These are phyloP conservation scores for Ctenopoma kingsleyae DNA, from an alignment of 2,797 vertebrate species.

Conservation along the genomic window DNA sequence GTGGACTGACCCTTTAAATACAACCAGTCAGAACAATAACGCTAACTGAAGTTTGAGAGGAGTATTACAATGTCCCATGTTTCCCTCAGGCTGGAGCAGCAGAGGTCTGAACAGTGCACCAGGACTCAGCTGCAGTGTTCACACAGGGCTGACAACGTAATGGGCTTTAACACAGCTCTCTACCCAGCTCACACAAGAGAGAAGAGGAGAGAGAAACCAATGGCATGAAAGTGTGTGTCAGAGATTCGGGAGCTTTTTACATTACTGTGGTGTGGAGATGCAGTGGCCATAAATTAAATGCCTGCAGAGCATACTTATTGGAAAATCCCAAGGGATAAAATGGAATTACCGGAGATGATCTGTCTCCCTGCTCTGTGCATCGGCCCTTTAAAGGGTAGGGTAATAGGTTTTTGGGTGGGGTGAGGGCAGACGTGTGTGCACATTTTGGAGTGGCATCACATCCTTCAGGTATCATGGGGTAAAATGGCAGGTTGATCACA, in stretches of 20 bases:
- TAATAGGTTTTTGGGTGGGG: slow-evolving; percentile 76
- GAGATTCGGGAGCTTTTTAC: slow-evolving; percentile 62
- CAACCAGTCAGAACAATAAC: background rate
- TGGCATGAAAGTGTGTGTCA: slow-evolving; percentile 58
- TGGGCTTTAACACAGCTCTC: slow-evolving; percentile 62
- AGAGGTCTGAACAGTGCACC: slow-evolving; percentile 18
- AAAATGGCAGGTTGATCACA: slow-evolving; percentile 29
- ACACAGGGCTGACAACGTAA: slow-evolving; percentile 40
- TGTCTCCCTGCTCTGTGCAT: slow-evolving; percentile 66
- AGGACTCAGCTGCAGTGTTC: slow-evolving; percentile 47
- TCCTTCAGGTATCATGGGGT: slow-evolving; percentile 62
- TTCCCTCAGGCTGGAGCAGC: slow-evolving; percentile 19
- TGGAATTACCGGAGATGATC: slow-evolving; percentile 83
- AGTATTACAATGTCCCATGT: slow-evolving; percentile 4
- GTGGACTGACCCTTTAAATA: slow-evolving; percentile 17
- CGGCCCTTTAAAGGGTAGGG: slow-evolving; percentile 75
- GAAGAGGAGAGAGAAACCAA: slow-evolving; percentile 43
- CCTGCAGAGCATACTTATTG: slow-evolving; percentile 78
- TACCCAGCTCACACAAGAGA: slow-evolving; percentile 32
- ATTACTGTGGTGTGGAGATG: slow-evolving; percentile 67
- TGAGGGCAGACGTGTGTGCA: slow-evolving; percentile 50
- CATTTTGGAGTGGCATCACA: slow-evolving; percentile 67
- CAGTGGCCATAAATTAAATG: slow-evolving; percentile 81
- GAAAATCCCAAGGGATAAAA: slow-evolving; percentile 82
- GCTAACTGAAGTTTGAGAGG: slow-evolving; percentile 25